These are phyloP conservation scores for Brachypterus glaber DNA, from an alignment of 2,888 invertebrate species.

Conservation along the genomic window DNA sequence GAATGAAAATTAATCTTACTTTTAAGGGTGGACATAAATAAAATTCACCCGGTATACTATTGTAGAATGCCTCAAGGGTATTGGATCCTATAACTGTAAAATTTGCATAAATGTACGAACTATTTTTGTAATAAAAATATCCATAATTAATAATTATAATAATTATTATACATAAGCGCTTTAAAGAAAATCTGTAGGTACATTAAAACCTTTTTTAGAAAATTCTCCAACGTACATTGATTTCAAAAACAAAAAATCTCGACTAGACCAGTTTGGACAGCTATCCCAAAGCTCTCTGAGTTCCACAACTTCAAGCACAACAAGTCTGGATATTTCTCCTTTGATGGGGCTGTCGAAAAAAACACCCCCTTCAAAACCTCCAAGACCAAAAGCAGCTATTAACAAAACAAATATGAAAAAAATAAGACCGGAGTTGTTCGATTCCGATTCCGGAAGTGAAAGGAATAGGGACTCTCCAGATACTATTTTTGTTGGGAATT, in stretches of 20 bases:
- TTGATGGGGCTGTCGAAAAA: constrained; percentile 34
- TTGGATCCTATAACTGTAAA: too few species aligned
- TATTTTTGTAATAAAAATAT: too few species aligned
- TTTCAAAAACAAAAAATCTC: constrained; percentile 30
- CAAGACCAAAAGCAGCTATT: constrained; percentile 33
- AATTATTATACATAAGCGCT: too few species aligned
- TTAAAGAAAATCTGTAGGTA: too few species aligned
- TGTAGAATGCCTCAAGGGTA: too few species aligned
- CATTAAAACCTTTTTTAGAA: too few species aligned
- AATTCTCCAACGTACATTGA: constrained; percentile 38
- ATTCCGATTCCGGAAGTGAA: constrained; percentile 32
- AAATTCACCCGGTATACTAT: too few species aligned
- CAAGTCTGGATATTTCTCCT: constrained; percentile 37
- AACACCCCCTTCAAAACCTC: constrained; percentile 29
- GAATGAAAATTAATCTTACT: too few species aligned
- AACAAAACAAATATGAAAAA: constrained; percentile 32
- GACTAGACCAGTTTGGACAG: constrained; percentile 21
- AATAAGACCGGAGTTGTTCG: constrained; percentile 29
- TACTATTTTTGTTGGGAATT: constrained; percentile 26
- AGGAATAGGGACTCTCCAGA: constrained; percentile 32
- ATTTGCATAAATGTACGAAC: too few species aligned
- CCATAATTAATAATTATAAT: too few species aligned
- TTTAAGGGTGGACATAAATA: too few species aligned
- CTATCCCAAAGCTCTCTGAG: constrained; percentile 31
- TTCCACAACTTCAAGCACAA: constrained; percentile 29